Base-by-base conservation (phyloP, 1,140 invertebrate species). In the Euwallacea similis region DNA sequence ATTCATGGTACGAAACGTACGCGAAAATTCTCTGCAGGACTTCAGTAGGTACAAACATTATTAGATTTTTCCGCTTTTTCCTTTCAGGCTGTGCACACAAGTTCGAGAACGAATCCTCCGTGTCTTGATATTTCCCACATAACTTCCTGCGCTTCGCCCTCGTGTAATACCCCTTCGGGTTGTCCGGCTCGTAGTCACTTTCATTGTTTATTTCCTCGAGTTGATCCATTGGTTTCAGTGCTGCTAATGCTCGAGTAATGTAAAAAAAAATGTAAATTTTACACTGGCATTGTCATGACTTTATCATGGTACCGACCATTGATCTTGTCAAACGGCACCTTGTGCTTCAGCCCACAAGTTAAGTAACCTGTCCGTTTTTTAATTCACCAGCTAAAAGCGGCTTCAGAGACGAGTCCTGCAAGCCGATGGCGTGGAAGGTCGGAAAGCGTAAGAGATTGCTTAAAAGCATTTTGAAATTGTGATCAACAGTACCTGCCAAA, bases 41-140 rank as follows among this genome's bases (percentile, higher is more conserved):
- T 61, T 78, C 77, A 13, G 74, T 72, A 0, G 77, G 77, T 43
- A 78, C 56, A 43, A 74, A 63, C 74, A 77, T 78, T 15, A 78
- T 76, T 0, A 75, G 74, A 62, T 76, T 77, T 66, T 78, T 78
- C 43, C 76, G 64, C 62, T 72, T 77, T 2, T 66, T 50, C 2
- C 60, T 65, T n/a, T 72, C 56, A 7, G 60, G 21, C 21, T 62
- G 62, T 15, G 55, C 43, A n/a, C 60, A 72, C 13, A 62, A 50
- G 11, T 6, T 7, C 16, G 58, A 15, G 42, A 15, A 66, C 44
- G 61, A 65, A 15, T 66, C 60, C 16, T 73, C 69, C 15, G 66
- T 61, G 21, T 73, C 55, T 11, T 59, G 44, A 47, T 42, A 73
- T n/a, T 67, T 44, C 53, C 65, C 67, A 0, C 66, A 69, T 10